Evolutionary conservation across 2,113 vertebrate genomes (phyloP), one percentile per base, ranked within the genome.

Genomic region (Platichthys flesus): DNA sequence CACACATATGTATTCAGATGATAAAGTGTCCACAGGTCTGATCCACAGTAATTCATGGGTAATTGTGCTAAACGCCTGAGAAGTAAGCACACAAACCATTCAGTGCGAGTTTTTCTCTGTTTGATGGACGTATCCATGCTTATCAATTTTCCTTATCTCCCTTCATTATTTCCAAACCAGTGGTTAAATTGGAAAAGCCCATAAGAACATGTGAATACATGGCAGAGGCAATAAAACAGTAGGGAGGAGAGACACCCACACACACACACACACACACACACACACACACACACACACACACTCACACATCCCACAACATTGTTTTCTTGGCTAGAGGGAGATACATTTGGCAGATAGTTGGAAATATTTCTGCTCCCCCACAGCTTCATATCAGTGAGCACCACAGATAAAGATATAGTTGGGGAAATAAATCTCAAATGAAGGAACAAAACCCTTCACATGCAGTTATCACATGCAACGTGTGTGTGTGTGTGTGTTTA

Each of bases 111-210:
- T 92, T 90, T 93, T 90, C 90, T 89, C 77, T 76, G 45, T 79
- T 87, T 93, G 93, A 93, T 90, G 88, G 92, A 91, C 91, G 81
- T 91, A 84, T 90, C 88, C 85, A 76, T 88, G 85, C 87, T 92
- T 94, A 93, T 93, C 92, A 78, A 49, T 59, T 80, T 67, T 81
- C 74, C 90, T 92, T 93, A 93, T 93, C 92, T 87, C 61, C 87
- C 88, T 92, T 93, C 90, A 91, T 93, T 93, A 93, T 91, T 93
- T 93, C 90, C 89, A 87, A 92, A 92, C 87, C 91, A 90, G 78
- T 87, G 81, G 90, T 88, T 93, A 93, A 93, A 93, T 92, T 93
- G 93, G 92, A 93, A 92, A 93, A 93, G 86, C 90, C 90, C 87
- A 90, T 91, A 90, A 92, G 90, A 91, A 91, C 82, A 71, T 69